phyloP scores from a whole-genome alignment of 2,888 invertebrate species.

The Drosophila ezoana region DNA sequence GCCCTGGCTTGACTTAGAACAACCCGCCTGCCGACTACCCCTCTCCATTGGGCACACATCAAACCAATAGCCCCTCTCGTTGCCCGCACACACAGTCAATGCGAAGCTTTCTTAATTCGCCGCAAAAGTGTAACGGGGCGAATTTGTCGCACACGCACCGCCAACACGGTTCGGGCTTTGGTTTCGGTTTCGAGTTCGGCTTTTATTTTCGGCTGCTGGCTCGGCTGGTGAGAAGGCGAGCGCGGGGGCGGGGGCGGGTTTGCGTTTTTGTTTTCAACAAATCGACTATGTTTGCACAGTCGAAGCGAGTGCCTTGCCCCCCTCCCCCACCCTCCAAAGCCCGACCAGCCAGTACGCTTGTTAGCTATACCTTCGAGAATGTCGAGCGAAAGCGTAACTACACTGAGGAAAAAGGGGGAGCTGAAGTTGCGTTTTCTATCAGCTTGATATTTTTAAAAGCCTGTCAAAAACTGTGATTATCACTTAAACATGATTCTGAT shows the following conservation, averaged over 20 bases:
- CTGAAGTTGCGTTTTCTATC: too few relatives aligned
- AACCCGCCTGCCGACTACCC: neutral
- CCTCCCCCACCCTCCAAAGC: too few relatives aligned
- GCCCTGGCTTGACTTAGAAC: slow-evolving; percentile 47
- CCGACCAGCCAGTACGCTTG: slow-evolving; percentile 24
- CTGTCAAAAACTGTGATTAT: too few relatives aligned
- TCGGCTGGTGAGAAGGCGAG: neutral
- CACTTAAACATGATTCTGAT: too few relatives aligned
- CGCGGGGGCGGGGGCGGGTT: neutral
- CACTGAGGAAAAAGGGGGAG: slow-evolving; percentile 26
- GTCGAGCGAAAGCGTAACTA: slow-evolving; percentile 43
- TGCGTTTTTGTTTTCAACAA: slow-evolving; percentile 66
- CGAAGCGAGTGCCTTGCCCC: slow-evolving; percentile 6
- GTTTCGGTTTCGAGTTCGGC: slow-evolving; percentile 17
- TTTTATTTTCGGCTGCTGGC: neutral
- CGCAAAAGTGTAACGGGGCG: slow-evolving; percentile 56
- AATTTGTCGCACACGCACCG: slow-evolving; percentile 46
- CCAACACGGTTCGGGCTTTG: slow-evolving; percentile 29
- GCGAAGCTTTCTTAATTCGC: slow-evolving; percentile 61
- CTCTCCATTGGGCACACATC: too few relatives aligned
- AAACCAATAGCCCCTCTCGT: neutral
- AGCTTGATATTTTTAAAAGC: too few relatives aligned
- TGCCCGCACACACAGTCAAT: slow-evolving; percentile 1
- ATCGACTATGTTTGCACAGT: slow-evolving; percentile 58
- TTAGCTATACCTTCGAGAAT: slow-evolving; percentile 46